These are phyloP conservation scores for Dicyrtomina minuta DNA, from an alignment of 2,888 invertebrate genomes.

Conservation along the genomic window DNA sequence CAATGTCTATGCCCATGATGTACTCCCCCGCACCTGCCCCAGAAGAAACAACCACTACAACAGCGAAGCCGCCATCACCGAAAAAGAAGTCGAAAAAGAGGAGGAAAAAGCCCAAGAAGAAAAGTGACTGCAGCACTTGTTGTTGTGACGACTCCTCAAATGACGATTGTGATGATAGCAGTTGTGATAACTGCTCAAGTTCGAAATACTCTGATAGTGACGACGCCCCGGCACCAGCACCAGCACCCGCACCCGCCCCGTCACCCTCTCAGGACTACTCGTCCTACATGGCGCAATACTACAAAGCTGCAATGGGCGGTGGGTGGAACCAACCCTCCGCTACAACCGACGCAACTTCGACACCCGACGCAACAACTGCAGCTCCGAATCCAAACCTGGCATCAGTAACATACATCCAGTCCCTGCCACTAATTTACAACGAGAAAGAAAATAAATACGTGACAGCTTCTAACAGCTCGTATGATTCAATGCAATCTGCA, in stretches of 20 bases:
- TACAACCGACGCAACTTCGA: too few species aligned
- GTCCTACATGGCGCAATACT: too few species aligned
- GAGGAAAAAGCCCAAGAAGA: slow-evolving; percentile 17
- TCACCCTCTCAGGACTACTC: too few species aligned
- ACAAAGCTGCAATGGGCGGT: too few species aligned
- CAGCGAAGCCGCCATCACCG: neutral
- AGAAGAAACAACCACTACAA: neutral
- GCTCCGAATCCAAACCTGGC: neutral
- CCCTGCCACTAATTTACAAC: too few species aligned
- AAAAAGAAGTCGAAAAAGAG: slow-evolving; percentile 9
- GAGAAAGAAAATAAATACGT: too few species aligned
- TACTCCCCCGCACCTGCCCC: neutral
- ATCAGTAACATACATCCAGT: too few species aligned
- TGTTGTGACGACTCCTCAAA: slow-evolving; percentile 11
- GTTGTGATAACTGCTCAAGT: neutral
- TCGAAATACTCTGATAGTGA: neutral
- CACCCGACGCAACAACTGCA: neutral
- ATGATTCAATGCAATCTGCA: neutral
- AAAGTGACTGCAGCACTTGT: too few species aligned
- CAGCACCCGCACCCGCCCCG: neutral
- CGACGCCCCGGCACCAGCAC: slow-evolving; percentile 6
- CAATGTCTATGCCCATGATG: neutral
- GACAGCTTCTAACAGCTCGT: too few species aligned
- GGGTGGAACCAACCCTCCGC: too few species aligned
- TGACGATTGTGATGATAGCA: slow-evolving; percentile 10